Percentiles rank a stretch among this genome's conserved stretches.
phyloP scores from a whole-genome alignment of 2,888 invertebrate species.

The Drosophila acutilabella region DNA sequence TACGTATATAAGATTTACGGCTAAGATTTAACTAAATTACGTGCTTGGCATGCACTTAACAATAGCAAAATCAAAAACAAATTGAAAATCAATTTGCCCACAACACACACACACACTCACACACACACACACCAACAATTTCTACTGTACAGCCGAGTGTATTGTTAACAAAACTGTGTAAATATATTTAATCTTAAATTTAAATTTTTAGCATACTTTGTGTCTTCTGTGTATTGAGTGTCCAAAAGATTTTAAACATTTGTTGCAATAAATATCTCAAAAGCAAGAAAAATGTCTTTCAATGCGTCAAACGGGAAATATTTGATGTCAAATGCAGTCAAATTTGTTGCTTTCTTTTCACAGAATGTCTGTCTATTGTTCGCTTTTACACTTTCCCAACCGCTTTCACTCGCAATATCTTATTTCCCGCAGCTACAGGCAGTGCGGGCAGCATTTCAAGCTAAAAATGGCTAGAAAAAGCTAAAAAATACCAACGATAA shows the following conservation, averaged over 20 bases:
- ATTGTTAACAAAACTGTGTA: constrained; percentile 43
- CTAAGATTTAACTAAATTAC: constrained; percentile 25
- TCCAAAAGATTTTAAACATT: constrained; percentile 46
- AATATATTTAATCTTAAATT: constrained; percentile 44
- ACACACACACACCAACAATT: neutral
- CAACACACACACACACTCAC: neutral
- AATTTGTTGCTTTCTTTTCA: constrained; percentile 25
- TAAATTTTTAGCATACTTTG: constrained; percentile 9
- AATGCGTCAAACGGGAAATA: constrained; percentile 2
- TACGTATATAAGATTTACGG: constrained; percentile 35
- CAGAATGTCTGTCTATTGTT: neutral
- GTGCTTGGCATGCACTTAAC: constrained; percentile 26
- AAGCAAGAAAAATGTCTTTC: constrained; percentile 33
- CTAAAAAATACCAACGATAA: too few species aligned
- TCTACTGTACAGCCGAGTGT: constrained; percentile 13
- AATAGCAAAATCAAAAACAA: neutral
- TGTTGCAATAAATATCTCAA: constrained; percentile 65
- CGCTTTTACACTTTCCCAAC: neutral
- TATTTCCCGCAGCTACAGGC: too few species aligned
- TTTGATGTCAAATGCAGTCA: constrained; percentile 1
- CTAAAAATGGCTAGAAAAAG: too few species aligned
- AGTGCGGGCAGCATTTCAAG: too few species aligned
- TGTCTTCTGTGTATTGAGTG: constrained; percentile 35
- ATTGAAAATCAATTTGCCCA: constrained; percentile 11
- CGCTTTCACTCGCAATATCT: neutral